A percentile compares a stretch with the other conserved stretches of the same genome.
These are phyloP conservation scores for Silurus glanis DNA, from an alignment of 2,113 vertebrate species.

Conservation along the genomic window DNA sequence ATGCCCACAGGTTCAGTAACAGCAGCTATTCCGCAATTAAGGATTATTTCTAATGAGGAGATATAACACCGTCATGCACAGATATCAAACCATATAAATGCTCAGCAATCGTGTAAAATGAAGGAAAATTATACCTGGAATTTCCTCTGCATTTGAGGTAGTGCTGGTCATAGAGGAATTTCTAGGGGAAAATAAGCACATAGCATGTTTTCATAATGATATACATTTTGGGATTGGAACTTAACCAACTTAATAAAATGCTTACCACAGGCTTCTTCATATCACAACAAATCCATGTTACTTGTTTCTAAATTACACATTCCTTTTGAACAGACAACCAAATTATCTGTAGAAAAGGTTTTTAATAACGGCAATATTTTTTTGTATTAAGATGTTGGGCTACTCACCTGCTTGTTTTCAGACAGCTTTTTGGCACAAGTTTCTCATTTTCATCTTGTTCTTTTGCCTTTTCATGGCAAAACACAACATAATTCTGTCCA, in stretches of 20 bases:
- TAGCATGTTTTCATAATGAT: background rate
- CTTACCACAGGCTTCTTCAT: background rate
- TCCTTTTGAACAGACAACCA: background rate
- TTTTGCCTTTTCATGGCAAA: constrained; percentile 79
- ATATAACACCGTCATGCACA: background rate
- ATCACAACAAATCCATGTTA: background rate
- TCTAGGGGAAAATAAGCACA: background rate
- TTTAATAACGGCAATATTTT: background rate
- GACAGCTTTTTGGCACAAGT: constrained; percentile 87
- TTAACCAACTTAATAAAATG: background rate
- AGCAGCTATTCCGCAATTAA: constrained; percentile 12
- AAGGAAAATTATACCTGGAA: constrained; percentile 32
- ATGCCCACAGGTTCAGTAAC: background rate
- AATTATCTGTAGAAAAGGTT: background rate
- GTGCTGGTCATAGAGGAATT: background rate
- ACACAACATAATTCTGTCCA: constrained; percentile 81
- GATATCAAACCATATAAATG: background rate
- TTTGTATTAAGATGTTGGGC: background rate
- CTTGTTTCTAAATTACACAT: background rate
- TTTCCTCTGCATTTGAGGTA: constrained; percentile 40
- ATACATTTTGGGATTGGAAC: background rate
- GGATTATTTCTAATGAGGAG: constrained; percentile 26
- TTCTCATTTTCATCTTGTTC: constrained; percentile 67
- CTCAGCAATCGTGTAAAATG: background rate
- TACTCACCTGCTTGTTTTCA: constrained; percentile 84